Base-by-base conservation (phyloP, 1,140 invertebrate species). In the Triops longicaudatus region DNA sequence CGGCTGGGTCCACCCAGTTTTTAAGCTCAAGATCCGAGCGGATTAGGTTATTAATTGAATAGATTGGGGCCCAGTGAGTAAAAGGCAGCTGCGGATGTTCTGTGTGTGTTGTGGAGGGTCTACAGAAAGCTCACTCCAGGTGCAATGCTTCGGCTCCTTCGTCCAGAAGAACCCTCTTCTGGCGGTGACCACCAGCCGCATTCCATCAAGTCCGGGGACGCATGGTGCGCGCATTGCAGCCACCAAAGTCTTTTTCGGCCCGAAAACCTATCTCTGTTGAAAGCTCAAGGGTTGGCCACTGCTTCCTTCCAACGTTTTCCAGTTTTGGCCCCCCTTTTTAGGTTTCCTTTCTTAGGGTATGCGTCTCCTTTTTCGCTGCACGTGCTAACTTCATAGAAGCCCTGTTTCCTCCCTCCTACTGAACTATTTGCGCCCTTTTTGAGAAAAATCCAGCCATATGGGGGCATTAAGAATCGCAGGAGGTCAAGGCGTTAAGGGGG, bases 1-100 rank as follows among this genome's bases (percentile, higher is more conserved):
- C 44, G 7, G 44, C 14, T 63, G 14, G 9, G 22, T 63, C n/a
- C n/a, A n/a, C n/a, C n/a, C 6, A 22, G 50, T 22, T 63, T 63
- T 37, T 37, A 37, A 4, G 31, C 31, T 37, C 7, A 37, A 63
- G n/a, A 63, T 63, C 50, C 17, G 50, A 63, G 50, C 50, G 50
- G 50, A 63, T 63, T 63, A 63, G 10, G 50, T 63, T 63, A 63
- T 63, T 63, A 63, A 63, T 63, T 63, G 50, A 63, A 63, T 63
- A 22, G 50, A 63, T 63, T 63, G 50, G 50, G 14, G 17, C 31
- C 31, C 7, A 37, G 31, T 22, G 17, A 63, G 50, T 17, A 37
- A n/a, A n/a, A n/a, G 50, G 50, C 50, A 63, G 50, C 50, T 63
- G 50, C 50, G 50, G 50, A n/a, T 63, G 11, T 44, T 44, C 43